Evolutionary conservation across 2,797 vertebrate genomes (phyloP).

Genomic region (Urophycis tenuis): DNA sequence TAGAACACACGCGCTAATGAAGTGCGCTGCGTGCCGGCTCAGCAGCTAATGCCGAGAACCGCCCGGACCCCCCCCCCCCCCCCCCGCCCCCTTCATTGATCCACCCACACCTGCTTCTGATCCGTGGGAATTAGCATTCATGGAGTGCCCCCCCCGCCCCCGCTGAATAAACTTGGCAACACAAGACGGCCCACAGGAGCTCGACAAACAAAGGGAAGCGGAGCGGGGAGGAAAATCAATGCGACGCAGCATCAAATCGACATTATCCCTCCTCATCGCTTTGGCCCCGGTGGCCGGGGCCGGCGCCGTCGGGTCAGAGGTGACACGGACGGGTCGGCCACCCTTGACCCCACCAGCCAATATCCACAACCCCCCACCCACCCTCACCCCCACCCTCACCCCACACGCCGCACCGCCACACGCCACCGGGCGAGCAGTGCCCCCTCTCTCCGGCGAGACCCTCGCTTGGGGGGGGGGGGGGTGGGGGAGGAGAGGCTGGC

Average conservation of each 20-base stretch:
- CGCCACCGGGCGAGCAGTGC: too few relatives aligned
- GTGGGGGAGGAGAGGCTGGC: slow-evolving; percentile 27
- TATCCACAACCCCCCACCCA: slow-evolving; percentile 71
- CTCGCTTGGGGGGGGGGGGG: slow-evolving; percentile 3
- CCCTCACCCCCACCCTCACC: too few relatives aligned
- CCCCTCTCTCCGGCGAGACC: too few relatives aligned
- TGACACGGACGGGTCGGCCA: slow-evolving; percentile 82
- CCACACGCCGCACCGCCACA: too few relatives aligned
- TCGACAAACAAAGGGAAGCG: slow-evolving; percentile 70
- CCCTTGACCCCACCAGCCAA: slow-evolving; percentile 87
- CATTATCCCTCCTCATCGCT: slow-evolving; percentile 93
- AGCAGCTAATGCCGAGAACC: slow-evolving; percentile 36
- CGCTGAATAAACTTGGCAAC: slow-evolving; percentile 91
- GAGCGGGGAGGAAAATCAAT: slow-evolving; percentile 78
- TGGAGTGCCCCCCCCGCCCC: slow-evolving; percentile 79
- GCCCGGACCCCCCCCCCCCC: slow-evolving; percentile 47
- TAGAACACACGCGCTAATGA: neutral
- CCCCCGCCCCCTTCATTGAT: slow-evolving; percentile 75
- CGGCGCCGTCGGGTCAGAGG: slow-evolving; percentile 82
- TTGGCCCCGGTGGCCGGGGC: slow-evolving; percentile 69
- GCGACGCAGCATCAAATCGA: slow-evolving; percentile 94
- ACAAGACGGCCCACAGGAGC: slow-evolving; percentile 44
- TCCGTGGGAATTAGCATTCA: slow-evolving; percentile 96
- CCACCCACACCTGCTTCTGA: slow-evolving; percentile 74
- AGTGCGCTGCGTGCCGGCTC: neutral